Base-by-base conservation (phyloP, 2,888 invertebrate species). In the Ischnura elegans region DNA sequence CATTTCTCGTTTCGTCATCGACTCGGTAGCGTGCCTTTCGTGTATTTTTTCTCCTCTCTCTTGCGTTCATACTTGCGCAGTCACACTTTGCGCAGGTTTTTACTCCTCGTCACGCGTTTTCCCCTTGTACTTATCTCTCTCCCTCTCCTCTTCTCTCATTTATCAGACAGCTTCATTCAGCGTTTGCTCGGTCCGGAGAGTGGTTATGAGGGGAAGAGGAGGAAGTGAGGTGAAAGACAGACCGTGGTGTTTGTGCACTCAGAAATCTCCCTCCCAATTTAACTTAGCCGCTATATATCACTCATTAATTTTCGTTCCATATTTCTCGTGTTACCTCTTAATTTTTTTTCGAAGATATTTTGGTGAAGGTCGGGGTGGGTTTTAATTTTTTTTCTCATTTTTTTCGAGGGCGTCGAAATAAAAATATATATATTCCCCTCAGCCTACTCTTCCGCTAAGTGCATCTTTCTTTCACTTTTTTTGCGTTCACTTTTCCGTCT, bases 141-240 rank as follows among this genome's bases (percentile, higher is more conserved):
- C 29, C 4, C 66, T 29, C 29, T 29, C 36, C 16, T n/a, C 36
- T 16, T 36, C 76, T 76, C 76, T 36, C 76, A 76, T 76, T 76
- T 76, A 76, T 76, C 76, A 76, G 76, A 29, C 76, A 29, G 76
- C 76, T 76, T 76, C 76, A 76, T 76, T 76, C 76, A 76, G 13
- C 76, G 36, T 29, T 36, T 36, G 76, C 76, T 10, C 76, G 36
- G 76, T n/a, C 25, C 25, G 36, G 36, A 66, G 66, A n/a, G 66
- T 29, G 66, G 13, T n/a, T n/a, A n/a, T n/a, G 66, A 76, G 76
- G 36, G 61, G 36, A 36, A 16, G 61, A 6, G 25, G n/a, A 76
- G 76, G 36, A 76, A 76, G 36, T 13, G 29, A 36, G 76, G 36
- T 10, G 13, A 2, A 36, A 76, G 76, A 76, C 36, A 29, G 36